Evolutionary conservation across 2,797 vertebrate species (phyloP), one percentile per base, ranked within the genome.

Genomic region (Halcyon badia): DNA sequence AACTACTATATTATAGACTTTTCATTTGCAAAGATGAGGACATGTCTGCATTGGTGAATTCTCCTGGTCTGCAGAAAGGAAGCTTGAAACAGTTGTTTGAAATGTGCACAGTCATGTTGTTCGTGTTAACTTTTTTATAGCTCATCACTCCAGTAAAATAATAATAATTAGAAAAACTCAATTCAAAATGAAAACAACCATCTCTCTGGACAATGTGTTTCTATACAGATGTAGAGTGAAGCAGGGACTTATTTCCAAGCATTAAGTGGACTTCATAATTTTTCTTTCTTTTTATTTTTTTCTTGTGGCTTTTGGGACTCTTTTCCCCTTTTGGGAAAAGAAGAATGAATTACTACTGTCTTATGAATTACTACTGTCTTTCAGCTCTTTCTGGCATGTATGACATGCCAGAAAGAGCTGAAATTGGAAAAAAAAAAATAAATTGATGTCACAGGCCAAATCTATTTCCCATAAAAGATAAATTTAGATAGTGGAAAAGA

Each of bases 221-320:
- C 30, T 24, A 16, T 42, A 42, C 7, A 35, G 4, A 3, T 58
- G 26, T 48, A 61, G 16, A 57, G 3, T 58, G 20, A 90, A 52
- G 1, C 1, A 2, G 16, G 3, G 4, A 42, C 5, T 54, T 69
- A 35, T 21, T 76, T 83, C 9, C 30, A 35, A 60, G 2, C 3
- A 18, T 2, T 44, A 42, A 39, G 5, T 57, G 7, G 33, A 49
- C 5, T 42, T 73, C 2, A 37, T 44, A 12, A 15, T 14, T 68
- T 33, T 51, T 44, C 6, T 37, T 4, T 56, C 2, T 12, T 3
- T 51, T 61, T 41, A 73, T 33, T 65, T 10, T 52, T 30, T 33
- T 54, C 10, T 20, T 57, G 4, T 76, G 35, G 3, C 6, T 78
- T 79, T 84, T 4, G 1, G 7, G 10, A 56, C 14, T 22, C 5